Base-by-base conservation (phyloP, 2,113 vertebrate species). In the Etia nguti region DNA sequence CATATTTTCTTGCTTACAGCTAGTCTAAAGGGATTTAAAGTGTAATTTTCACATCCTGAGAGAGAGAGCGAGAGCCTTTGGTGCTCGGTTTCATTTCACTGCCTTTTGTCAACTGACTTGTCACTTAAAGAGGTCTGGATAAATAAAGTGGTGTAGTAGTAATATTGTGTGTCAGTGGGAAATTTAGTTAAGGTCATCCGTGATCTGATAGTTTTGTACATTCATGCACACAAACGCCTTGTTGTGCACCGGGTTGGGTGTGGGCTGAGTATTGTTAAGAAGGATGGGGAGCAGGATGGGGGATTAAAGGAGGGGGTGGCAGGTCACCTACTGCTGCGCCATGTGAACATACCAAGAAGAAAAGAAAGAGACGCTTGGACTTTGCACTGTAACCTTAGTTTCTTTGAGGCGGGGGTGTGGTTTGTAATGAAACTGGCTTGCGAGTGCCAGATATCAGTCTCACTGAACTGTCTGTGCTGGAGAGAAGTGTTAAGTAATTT, bases 261-360 rank as follows among this genome's bases (percentile, higher is more conserved):
- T 88, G 70, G 52, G 68, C 84, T 65, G 80, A 77, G 88, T 80
- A 81, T 86, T 86, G 86, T 90, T 48, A 80, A 88, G 48, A 46
- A 65, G 60, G 36, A 85, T 15, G 57, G 84, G 84, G 84, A 88
- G 87, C 26, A 79, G 80, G 82, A 85, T 68, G 48, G 52, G n/a
- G 82, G 55, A 79, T 88, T 81, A 91, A 73, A 81, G 75, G 22
- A 80, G 55, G 46, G 79, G 77, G 22, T 65, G 77, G 26, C 57
- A 59, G 62, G 81, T 84, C 80, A 83, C 83, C 75, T 48, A 29
- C 57, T 75, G 65, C 85, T 91, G 85, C 38, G 34, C 20, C n/a
- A 12, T 73, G 84, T 81, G 73, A 87, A 84, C 55, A 75, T 41
- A 26, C 31, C 13, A 46, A 60, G 62, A 79, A 54, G 46, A 50